Evolutionary conservation across 2,113 vertebrate species (phyloP).

Genomic region (Monarcha castaneiventris): DNA sequence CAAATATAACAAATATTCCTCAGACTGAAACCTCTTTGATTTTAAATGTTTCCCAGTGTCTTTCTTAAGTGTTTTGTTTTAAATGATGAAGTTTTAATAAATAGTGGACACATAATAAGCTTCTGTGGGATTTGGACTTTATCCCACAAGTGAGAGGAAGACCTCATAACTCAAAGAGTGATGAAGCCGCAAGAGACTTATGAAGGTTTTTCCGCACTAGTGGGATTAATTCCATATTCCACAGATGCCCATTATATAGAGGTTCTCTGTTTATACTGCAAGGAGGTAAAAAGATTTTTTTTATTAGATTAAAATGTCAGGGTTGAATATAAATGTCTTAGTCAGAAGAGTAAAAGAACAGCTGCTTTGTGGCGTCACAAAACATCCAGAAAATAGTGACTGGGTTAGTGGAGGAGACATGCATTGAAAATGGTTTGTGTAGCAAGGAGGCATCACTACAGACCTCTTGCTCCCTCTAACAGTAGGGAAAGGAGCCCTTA

Average conservation of each 20-base stretch:
- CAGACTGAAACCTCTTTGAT: constrained; percentile 55
- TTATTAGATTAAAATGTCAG: constrained; percentile 72
- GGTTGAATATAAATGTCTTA: constrained; percentile 65
- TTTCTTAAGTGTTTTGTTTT: constrained; percentile 73
- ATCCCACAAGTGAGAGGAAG: constrained; percentile 70
- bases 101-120: constrained; percentile 69
- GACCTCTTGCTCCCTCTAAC: not conserved
- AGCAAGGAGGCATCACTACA: not conserved
- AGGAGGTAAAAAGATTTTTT: constrained; percentile 56
- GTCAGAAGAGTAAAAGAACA: constrained; percentile 68
- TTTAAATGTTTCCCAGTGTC: constrained; percentile 64
- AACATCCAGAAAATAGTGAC: constrained; percentile 39
- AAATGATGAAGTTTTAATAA: constrained; percentile 70
- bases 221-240: constrained; percentile 74
- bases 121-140: constrained; percentile 71
- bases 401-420: not conserved
- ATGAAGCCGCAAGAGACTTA: constrained; percentile 74
- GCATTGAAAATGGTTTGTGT: not conserved
- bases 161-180: constrained; percentile 73
- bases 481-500: not conserved
- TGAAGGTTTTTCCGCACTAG: constrained; percentile 71
- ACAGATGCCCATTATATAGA: constrained; percentile 73
- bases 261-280: constrained; percentile 70
- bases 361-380: constrained; percentile 69
- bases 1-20: constrained; percentile 53